Conservation (phyloP, 2,888 invertebrate genomes). For the Tinea pellionella region DNA sequence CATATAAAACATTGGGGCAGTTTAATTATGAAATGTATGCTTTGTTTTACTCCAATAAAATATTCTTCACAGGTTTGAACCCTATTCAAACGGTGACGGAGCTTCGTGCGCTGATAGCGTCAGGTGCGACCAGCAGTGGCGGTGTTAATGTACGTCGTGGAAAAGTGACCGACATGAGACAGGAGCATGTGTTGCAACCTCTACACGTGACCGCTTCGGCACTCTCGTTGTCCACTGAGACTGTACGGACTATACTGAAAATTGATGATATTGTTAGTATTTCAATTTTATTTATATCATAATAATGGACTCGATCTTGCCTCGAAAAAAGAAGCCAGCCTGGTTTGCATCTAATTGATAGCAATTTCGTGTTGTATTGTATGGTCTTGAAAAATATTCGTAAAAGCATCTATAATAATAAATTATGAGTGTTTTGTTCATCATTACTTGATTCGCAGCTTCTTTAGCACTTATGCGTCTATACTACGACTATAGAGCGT, state of each 20-base stretch:
- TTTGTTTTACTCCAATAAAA: background rate
- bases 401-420: no score
- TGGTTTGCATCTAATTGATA: no score
- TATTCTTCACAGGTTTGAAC: slow-evolving; percentile 77
- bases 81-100: slow-evolving; percentile 97
- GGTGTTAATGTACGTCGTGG: slow-evolving; percentile 98
- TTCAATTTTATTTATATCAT: background rate
- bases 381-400: no score
- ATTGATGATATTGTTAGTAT: slow-evolving; percentile 97
- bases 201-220: slow-evolving; percentile 94
- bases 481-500: no score
- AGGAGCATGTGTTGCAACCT: slow-evolving; percentile 98
- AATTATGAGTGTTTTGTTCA: no score
- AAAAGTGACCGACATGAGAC: slow-evolving; percentile 94
- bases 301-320: no score
- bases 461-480: no score
- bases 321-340: no score
- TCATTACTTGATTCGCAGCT: no score
- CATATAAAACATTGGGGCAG: no score
- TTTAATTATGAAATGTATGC: no score
- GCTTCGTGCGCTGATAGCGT: slow-evolving; percentile 91
- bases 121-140: slow-evolving; percentile 83
- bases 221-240: slow-evolving; percentile 94
- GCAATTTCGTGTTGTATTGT: no score
- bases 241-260: slow-evolving; percentile 96